These are phyloP conservation scores for Ditylenchus dipsaci DNA, from an alignment of 1,140 invertebrate genomes.

Conservation along the genomic window DNA sequence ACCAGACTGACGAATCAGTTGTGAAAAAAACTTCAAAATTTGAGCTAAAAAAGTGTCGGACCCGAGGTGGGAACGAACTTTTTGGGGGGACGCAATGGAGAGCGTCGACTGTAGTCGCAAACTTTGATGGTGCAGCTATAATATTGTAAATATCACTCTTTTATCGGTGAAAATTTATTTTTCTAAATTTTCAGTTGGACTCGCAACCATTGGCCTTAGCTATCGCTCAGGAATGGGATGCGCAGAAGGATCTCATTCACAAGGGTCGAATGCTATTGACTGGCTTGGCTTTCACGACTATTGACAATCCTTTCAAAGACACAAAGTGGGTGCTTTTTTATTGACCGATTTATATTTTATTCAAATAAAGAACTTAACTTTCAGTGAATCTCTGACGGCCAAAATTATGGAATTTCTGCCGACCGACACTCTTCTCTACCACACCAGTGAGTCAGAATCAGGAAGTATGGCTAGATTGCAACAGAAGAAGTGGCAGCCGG, in stretches of 20 bases:
- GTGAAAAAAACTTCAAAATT: no score
- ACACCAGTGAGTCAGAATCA: constrained; percentile 70
- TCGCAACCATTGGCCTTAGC: constrained; percentile 83
- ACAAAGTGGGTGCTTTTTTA: constrained; percentile 59
- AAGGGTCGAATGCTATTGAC: constrained; percentile 69
- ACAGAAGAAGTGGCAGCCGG: constrained; percentile 76
- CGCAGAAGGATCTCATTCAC: constrained; percentile 74
- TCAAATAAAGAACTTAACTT: constrained; percentile 8
- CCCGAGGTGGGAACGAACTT: no score
- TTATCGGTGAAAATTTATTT: not conserved
- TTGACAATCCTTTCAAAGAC: constrained; percentile 82
- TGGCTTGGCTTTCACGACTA: constrained; percentile 77
- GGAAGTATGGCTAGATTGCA: constrained; percentile 73
- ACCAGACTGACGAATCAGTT: no score
- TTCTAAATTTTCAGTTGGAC: constrained; percentile 8
- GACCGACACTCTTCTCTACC: constrained; percentile 75
- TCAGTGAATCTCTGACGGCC: constrained; percentile 69
- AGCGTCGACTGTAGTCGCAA: no score
- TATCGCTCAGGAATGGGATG: constrained; percentile 83
- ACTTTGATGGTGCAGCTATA: no score
- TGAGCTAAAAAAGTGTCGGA: no score
- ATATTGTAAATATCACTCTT: not conserved
- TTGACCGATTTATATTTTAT: constrained; percentile 9
- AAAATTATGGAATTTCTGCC: constrained; percentile 76
- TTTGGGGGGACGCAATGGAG: no score